These are phyloP conservation scores for Thyatira batis DNA, from an alignment of 2,888 invertebrate species.

Conservation along the genomic window DNA sequence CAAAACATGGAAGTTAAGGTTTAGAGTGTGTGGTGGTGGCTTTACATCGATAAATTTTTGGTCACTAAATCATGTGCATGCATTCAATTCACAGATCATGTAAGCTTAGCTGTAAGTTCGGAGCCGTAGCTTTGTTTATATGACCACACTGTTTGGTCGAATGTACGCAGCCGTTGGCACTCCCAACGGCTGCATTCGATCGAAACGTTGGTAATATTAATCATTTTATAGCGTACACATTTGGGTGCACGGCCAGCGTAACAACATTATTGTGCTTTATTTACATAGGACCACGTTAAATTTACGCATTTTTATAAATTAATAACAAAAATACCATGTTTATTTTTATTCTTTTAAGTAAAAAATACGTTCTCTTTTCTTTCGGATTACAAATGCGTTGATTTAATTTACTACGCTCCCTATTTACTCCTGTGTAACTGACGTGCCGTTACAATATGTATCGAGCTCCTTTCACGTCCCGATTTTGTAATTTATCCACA, in stretches of 20 bases:
- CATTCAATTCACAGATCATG: constrained; percentile 71
- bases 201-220: constrained; percentile 38
- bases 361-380: background rate
- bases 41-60: constrained; percentile 63
- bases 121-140: constrained; percentile 64
- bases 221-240: constrained; percentile 47
- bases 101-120: constrained; percentile 70
- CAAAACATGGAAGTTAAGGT: constrained; percentile 76
- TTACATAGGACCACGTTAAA: constrained; percentile 4
- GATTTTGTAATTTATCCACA: background rate
- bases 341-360: background rate
- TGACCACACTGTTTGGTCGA: constrained; percentile 45
- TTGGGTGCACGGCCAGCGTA: constrained; percentile 71
- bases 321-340: background rate
- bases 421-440: background rate
- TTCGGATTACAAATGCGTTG: background rate
- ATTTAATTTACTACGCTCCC: background rate
- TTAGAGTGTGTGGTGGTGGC: constrained; percentile 83
- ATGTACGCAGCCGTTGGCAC: constrained; percentile 18
- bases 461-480: background rate
- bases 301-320: background rate
- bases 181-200: constrained; percentile 39
- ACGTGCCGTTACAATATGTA: too few species aligned
- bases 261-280: constrained; percentile 48
- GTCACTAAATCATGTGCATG: constrained; percentile 79